Evolutionary conservation across 2,888 invertebrate species (phyloP).

Genomic region (Synergus itoensis): DNA sequence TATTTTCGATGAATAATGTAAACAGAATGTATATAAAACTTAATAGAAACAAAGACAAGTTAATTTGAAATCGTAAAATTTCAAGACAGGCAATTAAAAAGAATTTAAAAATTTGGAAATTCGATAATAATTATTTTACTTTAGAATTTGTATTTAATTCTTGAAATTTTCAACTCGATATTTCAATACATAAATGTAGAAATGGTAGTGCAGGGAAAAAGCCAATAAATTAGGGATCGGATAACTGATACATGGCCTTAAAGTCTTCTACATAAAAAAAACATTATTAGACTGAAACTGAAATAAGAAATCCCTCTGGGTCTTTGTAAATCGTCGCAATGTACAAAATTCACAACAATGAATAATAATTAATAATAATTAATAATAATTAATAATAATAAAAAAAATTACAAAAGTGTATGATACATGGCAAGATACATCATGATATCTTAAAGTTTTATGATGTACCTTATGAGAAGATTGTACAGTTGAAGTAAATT

Average conservation of each 20-base stretch:
- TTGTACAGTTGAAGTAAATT: conserved; percentile 9
- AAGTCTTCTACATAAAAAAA: neutral
- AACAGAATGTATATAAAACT: too few relatives aligned
- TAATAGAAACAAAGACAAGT: too few relatives aligned
- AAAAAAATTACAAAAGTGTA: conserved; percentile 9
- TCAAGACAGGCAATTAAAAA: too few relatives aligned
- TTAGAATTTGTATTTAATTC: too few relatives aligned
- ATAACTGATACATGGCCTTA: too few relatives aligned
- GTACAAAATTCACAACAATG: neutral
- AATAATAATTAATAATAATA: conserved; percentile 15
- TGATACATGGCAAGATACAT: conserved; percentile 38
- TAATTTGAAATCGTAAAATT: too few relatives aligned
- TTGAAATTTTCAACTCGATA: too few relatives aligned
- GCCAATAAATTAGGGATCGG: too few relatives aligned
- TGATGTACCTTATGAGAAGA: conserved; percentile 26
- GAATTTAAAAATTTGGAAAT: too few relatives aligned
- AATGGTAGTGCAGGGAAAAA: too few relatives aligned
- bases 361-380: conserved; percentile 11
- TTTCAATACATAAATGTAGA: too few relatives aligned
- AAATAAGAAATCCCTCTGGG: neutral
- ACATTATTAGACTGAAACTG: neutral
- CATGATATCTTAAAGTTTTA: neutral
- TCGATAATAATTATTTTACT: too few relatives aligned
- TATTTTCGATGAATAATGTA: neutral
- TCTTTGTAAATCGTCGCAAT: neutral